Evolutionary conservation across 2,113 vertebrate genomes (phyloP), one percentile per base, ranked within the genome.

Genomic region (Thamnaconus septentrionalis): DNA sequence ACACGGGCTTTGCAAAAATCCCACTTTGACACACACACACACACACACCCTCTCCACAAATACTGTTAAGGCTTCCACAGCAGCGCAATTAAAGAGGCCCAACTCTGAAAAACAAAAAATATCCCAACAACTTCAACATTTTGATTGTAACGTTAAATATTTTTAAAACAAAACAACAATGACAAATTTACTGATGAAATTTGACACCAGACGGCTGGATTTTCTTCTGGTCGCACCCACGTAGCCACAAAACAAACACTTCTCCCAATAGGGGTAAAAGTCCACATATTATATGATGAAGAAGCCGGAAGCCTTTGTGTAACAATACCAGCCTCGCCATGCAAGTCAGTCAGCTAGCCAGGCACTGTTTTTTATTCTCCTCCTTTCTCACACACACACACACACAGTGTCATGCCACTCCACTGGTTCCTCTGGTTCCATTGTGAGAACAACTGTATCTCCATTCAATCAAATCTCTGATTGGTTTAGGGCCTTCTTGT

Each of bases 341-440:
- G 55, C 53, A 82, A 31, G 52, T 61, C 57, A 66, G 18, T 31
- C 18, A 31, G 18, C 18, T 31, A 31, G 18, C 2, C 18, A 31
- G 73, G 58, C 66, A 66, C 48, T 59, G 61, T 78, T 69, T 83
- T 75, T 69, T 78, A 82, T 75, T 79, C 76, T 66, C 82, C 79
- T 79, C 82, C 76, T 52, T 79, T 58, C 62, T 73, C 69, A 69
- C 73, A 77, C 71, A 73, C 71, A 76, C 43, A 49, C 62, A 59
- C 55, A 59, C 55, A 56, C 63, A 61, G 51, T 48, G 57, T 52
- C 76, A 78, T 64, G 79, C 79, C 64, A 86, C 86, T 80, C 74
- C 68, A 79, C 86, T 80, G 80, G 85, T 86, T 86, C 73, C 82
- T 77, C 86, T 87, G 69, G 86, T 90, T 88, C 73, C 76, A 73